Evolutionary conservation across 1,140 invertebrate species (phyloP).

Genomic region (Mercenaria mercenaria): DNA sequence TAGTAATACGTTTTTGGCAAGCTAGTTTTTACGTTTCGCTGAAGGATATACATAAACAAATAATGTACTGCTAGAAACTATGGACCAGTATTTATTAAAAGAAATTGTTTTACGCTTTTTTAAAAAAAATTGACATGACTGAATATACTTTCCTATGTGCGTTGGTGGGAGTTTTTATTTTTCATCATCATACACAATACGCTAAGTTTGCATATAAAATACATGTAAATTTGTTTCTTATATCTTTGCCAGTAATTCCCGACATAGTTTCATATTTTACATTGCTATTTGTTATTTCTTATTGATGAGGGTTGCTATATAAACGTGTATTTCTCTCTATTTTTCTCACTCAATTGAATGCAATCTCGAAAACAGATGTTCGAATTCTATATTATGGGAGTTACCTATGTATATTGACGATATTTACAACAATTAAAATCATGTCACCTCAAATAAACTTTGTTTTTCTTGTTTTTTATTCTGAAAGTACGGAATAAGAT

Average conservation of each 20-base stretch:
- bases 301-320: conserved; percentile 9
- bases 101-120: too few species aligned
- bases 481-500: too few species aligned
- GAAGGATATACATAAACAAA: too few species aligned
- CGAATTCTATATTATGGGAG: conserved; percentile 4
- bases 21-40: too few species aligned
- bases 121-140: too few species aligned
- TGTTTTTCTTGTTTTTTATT: too few species aligned
- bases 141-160: too few species aligned
- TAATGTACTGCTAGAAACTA: too few species aligned
- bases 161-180: too few species aligned
- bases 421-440: conserved; percentile 56
- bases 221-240: background rate
- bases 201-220: background rate
- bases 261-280: background rate
- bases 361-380: conserved; percentile 12
- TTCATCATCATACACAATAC: too few species aligned
- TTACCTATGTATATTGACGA: conserved; percentile 43
- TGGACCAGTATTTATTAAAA: too few species aligned
- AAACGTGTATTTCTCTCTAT: conserved; percentile 31
- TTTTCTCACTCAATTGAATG: background rate
- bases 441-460: conserved; percentile 12
- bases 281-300: background rate
- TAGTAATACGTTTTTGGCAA: too few species aligned
- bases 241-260: background rate